These are phyloP conservation scores for Lysandra coridon DNA, from an alignment of 2,888 invertebrate genomes.

Conservation along the genomic window DNA sequence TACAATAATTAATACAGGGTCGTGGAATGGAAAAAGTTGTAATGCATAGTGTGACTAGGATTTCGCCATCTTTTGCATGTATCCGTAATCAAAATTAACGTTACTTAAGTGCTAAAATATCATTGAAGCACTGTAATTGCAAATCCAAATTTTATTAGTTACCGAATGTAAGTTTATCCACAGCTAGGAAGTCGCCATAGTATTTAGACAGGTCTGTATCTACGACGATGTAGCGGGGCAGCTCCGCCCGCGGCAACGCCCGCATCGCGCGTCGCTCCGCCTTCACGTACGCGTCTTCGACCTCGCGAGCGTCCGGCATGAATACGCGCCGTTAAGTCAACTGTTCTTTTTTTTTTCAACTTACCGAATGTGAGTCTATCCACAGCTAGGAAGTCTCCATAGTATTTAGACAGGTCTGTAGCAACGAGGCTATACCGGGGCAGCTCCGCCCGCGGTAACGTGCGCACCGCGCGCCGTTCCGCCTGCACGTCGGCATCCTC, in stretches of 20 bases:
- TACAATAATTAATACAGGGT: neutral
- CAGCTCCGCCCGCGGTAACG: slow-evolving; percentile 60
- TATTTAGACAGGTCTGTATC: slow-evolving; percentile 86
- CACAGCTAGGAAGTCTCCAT: slow-evolving; percentile 86
- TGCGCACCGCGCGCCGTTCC: slow-evolving; percentile 75
- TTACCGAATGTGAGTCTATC: slow-evolving; percentile 83
- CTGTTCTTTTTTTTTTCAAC: slow-evolving; percentile 41
- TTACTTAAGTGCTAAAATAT: no score
- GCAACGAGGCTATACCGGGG: slow-evolving; percentile 80
- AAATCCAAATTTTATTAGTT: no score
- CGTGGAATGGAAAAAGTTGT: no score
- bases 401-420: slow-evolving; percentile 87
- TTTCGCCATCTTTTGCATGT: no score
- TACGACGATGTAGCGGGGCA: slow-evolving; percentile 77
- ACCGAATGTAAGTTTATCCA: slow-evolving; percentile 85
- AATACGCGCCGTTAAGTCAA: slow-evolving; percentile 48
- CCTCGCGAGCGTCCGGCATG: slow-evolving; percentile 45
- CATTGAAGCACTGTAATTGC: no score
- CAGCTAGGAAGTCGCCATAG: slow-evolving; percentile 86
- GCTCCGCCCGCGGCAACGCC: slow-evolving; percentile 59
- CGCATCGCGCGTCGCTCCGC: slow-evolving; percentile 75
- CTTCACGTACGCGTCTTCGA: slow-evolving; percentile 81
- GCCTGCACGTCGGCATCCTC: slow-evolving; percentile 81
- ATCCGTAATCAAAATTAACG: no score
- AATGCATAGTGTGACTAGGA: no score